Base-by-base conservation (phyloP, 2,113 vertebrate species). In the Chloebia gouldiae region DNA sequence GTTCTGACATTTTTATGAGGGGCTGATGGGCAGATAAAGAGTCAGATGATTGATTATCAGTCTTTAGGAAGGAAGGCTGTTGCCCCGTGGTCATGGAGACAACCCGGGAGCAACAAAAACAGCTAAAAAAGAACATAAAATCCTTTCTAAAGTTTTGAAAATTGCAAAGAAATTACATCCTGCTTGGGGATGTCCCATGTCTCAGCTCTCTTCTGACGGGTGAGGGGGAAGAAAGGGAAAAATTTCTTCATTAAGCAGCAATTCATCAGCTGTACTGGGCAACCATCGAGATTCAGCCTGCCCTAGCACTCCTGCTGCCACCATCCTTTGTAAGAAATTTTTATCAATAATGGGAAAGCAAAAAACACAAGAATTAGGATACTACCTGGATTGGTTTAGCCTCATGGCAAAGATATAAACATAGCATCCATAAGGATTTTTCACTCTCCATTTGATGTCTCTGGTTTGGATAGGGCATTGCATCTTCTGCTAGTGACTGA, bases 1-100 rank as follows among this genome's bases (percentile, higher is more conserved):
- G 60, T 75, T 92, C 60, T 90, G 94, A 84, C 72, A 23, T 90
- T 93, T 97, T 94, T 83, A 92, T 70, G 88, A 50, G 68, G 35
- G 79, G 30, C n/a, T 86, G 88, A 93, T 90, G 71, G 82, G 51
- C 79, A 88, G 68, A 75, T 47, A 39, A 95, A 65, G 60, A 92
- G 51, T 25, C 42, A 40, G 30, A 56, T 75, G 82, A 88, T 63
- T 69, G 85, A 95, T 93, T 82, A 61, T 35, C 44, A 47, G 76
- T 51, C 60, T 88, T 78, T 70, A 47, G 80, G 57, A 93, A 86
- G 80, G 47, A 71, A 88, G 60, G 91, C 49, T 81, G 50, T 39
- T 70, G 68, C 56, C 82, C 64, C n/a, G 47, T 90, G 86, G 82
- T 66, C 33, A 44, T 66, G 56, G 76, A 77, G 63, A 45, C 73